Percentiles rank a stretch among this genome's conserved stretches.
Conservation (phyloP, 2,113 vertebrate genomes). For the Willisornis vidua region DNA sequence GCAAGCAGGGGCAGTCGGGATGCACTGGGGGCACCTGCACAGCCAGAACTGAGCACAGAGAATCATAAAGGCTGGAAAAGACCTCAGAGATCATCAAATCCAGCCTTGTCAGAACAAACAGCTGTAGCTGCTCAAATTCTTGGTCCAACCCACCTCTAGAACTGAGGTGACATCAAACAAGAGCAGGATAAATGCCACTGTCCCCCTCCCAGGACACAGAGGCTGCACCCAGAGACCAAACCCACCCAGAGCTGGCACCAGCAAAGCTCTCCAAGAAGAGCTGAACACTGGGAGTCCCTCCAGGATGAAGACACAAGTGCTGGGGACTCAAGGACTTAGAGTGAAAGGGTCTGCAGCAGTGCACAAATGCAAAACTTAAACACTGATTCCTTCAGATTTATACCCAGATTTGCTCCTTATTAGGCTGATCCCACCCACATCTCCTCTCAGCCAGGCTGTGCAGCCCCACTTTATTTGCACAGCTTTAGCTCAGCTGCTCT, state of each 20-base stretch:
- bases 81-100: neutral
- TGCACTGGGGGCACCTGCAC: fast-evolving
- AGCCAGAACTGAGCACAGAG: neutral
- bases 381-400: neutral
- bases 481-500: neutral
- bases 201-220: neutral
- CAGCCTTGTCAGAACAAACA: neutral
- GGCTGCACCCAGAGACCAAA: neutral
- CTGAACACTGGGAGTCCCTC: neutral
- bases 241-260: neutral
- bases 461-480: neutral
- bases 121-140: neutral
- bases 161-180: neutral
- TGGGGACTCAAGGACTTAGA: neutral
- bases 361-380: neutral
- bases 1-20: fast-evolving
- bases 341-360: neutral
- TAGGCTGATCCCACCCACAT: neutral
- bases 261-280: neutral
- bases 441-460: neutral
- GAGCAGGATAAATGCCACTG: neutral
- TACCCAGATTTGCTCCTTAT: neutral
- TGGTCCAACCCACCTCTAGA: neutral
- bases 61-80: fast-evolving
- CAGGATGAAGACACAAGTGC: neutral